Conservation (phyloP, 2,797 vertebrate genomes). For the Sebastes miniatus region DNA sequence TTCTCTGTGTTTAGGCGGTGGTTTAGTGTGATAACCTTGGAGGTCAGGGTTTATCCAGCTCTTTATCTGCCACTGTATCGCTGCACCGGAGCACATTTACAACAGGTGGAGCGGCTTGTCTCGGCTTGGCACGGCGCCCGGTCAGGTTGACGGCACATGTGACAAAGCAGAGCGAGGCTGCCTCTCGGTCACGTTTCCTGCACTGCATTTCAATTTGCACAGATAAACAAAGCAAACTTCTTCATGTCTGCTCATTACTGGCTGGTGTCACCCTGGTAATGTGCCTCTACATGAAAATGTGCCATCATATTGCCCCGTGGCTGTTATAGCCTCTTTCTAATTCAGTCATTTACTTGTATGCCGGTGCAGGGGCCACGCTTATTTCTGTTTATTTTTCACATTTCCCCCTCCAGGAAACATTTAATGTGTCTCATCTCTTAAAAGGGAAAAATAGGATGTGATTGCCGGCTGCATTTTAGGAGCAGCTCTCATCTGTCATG, state of each 20-base stretch:
- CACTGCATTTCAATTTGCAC: neutral
- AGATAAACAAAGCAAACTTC: constrained; percentile 12
- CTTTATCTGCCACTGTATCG: constrained; percentile 29
- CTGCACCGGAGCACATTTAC: neutral
- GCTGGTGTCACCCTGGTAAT: constrained; percentile 9
- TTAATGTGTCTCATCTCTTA: constrained; percentile 44
- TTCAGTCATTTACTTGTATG: constrained; percentile 26
- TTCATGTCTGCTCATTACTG: constrained; percentile 8
- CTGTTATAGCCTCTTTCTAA: constrained; percentile 31
- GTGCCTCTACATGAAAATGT: constrained; percentile 1
- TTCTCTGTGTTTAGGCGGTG: neutral
- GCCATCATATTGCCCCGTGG: neutral
- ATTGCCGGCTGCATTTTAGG: constrained; percentile 39
- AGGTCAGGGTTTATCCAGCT: constrained; percentile 30
- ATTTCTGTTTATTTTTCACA: constrained; percentile 49
- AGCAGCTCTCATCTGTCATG: constrained; percentile 59
- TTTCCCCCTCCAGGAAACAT: constrained; percentile 40
- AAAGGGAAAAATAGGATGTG: constrained; percentile 35
- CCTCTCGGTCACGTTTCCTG: constrained; percentile 20
- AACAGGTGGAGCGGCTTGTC: constrained; percentile 38
- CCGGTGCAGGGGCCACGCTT: constrained; percentile 31
- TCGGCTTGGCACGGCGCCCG: neutral
- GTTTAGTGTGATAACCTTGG: neutral
- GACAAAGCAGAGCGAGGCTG: constrained; percentile 27
- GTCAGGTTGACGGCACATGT: constrained; percentile 51